Evolutionary conservation across 2,113 vertebrate species (phyloP), one percentile per base, ranked within the genome.

Genomic region (Indri indri): DNA sequence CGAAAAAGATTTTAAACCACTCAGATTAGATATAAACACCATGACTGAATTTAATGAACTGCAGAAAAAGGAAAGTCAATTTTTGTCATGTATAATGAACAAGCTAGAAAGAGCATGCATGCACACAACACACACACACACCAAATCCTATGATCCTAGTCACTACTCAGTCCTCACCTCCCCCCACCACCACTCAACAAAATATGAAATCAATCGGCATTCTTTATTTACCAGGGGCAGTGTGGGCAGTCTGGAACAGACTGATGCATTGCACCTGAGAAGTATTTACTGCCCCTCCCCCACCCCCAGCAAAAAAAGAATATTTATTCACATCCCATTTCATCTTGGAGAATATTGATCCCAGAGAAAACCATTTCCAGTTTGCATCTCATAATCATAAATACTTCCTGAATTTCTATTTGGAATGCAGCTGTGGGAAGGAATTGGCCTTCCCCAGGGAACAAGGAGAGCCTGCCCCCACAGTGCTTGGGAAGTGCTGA

Each of bases 11-110:
- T 96, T 97, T 86, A 97, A 97, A 83, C 73, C 42, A n/a, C 77
- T 97, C 92, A 91, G 96, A 97, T 96, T 88, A 97, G 83, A 94
- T 80, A 92, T 42, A 89, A 97, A 96, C 88, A 91, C 95, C 81
- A 30, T 54, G 74, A 52, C 37, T 82, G 85, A 63, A 94, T 96
- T 89, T 94, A 98, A 97, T 97, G 94, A 97, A 94, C 93, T 77
- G 37, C 47, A 97, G 73, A 63, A 80, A 93, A 89, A 88, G 74
- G 91, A 47, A 97, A 95, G 88, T 93, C 83, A 32, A 85, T 96
- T 95, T 85, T 81, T 86, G 61, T 42, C 45, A 20, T 17, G 34
- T 82, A 61, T 40, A 47, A 94, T 90, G 61, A 94, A 91, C 13
- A 88, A 73, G 54, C n/a, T 63, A 66, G 30, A 83, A 95, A 88